phyloP scores from a whole-genome alignment of 2,797 vertebrate genomes.

The Craterocephalus amniculus region DNA sequence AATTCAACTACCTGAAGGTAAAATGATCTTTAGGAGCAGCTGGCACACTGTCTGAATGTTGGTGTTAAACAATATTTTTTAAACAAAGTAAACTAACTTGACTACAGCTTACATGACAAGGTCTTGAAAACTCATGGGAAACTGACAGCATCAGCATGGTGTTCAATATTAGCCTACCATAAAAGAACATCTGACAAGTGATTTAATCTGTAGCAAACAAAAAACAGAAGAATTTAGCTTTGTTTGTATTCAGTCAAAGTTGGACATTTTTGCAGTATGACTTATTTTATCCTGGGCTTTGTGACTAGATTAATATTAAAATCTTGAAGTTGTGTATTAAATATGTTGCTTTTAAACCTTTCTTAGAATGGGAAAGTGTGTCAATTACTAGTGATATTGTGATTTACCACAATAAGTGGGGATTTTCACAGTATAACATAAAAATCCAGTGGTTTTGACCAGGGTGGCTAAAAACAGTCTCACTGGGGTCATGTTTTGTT shows the following conservation, averaged over 20 bases:
- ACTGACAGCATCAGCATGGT: not conserved
- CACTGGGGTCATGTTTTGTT: constrained; percentile 67
- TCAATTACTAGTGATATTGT: not conserved
- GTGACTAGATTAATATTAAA: not conserved
- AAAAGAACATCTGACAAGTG: constrained; percentile 2
- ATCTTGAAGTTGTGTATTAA: not conserved
- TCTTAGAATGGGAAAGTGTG: not conserved
- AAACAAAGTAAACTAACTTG: not conserved
- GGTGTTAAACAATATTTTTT: not conserved
- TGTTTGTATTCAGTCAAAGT: not conserved
- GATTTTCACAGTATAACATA: not conserved
- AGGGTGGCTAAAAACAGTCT: constrained; percentile 39
- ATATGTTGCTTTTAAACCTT: not conserved
- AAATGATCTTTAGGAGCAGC: not conserved
- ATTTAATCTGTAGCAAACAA: not conserved
- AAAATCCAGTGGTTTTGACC: constrained; percentile 22
- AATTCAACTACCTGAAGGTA: not conserved
- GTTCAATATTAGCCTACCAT: constrained; percentile 4
- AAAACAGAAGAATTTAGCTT: too few species aligned
- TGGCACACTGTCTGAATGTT: not conserved
- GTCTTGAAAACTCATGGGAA: not conserved
- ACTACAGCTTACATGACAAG: not conserved
- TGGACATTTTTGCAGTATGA: not conserved
- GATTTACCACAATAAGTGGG: too few species aligned
- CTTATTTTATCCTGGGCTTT: not conserved